phyloP scores from a whole-genome alignment of 2,888 invertebrate genomes.

The Tetranychus truncatus region DNA sequence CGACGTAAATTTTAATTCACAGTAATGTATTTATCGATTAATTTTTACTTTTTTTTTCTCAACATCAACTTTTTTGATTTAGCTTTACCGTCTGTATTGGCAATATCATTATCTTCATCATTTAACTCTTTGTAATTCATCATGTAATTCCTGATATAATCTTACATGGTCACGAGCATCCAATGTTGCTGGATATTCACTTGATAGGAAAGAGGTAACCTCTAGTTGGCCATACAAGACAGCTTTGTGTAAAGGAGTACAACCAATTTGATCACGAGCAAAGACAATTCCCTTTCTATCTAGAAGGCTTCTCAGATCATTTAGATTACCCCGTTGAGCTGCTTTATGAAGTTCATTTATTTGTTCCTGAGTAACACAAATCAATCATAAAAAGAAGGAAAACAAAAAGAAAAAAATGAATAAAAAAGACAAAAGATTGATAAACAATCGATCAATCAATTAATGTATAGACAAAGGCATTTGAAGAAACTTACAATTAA shows the following conservation, averaged over 20 bases:
- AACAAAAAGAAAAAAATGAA: conserved; percentile 3
- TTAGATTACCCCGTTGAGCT: conserved; percentile 35
- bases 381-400: background rate
- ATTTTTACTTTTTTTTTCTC: too few species aligned
- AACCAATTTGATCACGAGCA: conserved; percentile 32
- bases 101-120: too few species aligned
- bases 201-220: conserved; percentile 33
- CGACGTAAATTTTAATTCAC: too few species aligned
- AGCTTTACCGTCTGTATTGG: too few species aligned
- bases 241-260: conserved; percentile 30
- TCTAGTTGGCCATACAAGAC: conserved; percentile 33
- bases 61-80: too few species aligned
- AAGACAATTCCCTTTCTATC: conserved; percentile 37
- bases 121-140: too few species aligned
- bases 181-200: conserved; percentile 33
- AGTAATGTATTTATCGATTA: too few species aligned
- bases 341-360: conserved; percentile 34
- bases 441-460: background rate
- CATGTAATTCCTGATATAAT: background rate
- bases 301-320: conserved; percentile 34
- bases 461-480: background rate
- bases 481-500: conserved; percentile 42
- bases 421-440: background rate
- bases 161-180: conserved; percentile 33
- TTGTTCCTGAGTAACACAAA: conserved; percentile 29